phyloP scores from a whole-genome alignment of 2,797 vertebrate species.

The Protonibea diacanthus region DNA sequence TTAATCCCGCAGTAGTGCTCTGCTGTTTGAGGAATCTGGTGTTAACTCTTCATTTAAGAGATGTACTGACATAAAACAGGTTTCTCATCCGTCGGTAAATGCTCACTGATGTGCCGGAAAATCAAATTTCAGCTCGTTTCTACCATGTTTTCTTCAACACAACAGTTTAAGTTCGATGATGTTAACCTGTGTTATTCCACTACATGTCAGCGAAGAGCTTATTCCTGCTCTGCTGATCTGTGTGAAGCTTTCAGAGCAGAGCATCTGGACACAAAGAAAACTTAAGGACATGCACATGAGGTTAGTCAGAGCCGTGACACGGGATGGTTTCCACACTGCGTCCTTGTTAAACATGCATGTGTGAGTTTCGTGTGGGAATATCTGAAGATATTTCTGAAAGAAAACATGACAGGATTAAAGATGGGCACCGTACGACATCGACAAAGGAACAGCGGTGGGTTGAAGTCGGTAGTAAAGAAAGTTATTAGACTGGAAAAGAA shows the following conservation, averaged over 20 bases:
- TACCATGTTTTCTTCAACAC: too few relatives aligned
- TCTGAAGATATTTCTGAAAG: constrained; percentile 61
- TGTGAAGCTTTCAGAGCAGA: constrained; percentile 25
- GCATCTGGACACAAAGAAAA: constrained; percentile 5
- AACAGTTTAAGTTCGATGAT: neutral
- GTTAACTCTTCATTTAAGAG: constrained; percentile 26
- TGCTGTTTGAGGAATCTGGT: constrained; percentile 25
- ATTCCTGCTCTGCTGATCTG: constrained; percentile 43
- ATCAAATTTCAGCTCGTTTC: neutral
- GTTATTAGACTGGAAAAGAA: constrained; percentile 27
- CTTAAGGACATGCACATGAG: constrained; percentile 37
- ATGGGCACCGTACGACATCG: constrained; percentile 31
- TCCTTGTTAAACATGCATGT: constrained; percentile 53
- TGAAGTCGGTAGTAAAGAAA: neutral
- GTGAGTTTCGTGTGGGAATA: constrained; percentile 14
- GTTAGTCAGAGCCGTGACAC: constrained; percentile 33
- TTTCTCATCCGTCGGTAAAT: neutral
- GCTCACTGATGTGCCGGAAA: constrained; percentile 12
- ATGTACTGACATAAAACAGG: constrained; percentile 37
- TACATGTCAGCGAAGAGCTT: constrained; percentile 3
- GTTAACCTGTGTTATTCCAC: constrained; percentile 43
- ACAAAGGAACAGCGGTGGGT: constrained; percentile 15
- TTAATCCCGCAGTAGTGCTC: neutral
- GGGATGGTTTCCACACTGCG: constrained; percentile 33
- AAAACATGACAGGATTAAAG: constrained; percentile 56